Conservation (phyloP, 2,113 vertebrate genomes). For the Chascanopsetta lugubris region DNA sequence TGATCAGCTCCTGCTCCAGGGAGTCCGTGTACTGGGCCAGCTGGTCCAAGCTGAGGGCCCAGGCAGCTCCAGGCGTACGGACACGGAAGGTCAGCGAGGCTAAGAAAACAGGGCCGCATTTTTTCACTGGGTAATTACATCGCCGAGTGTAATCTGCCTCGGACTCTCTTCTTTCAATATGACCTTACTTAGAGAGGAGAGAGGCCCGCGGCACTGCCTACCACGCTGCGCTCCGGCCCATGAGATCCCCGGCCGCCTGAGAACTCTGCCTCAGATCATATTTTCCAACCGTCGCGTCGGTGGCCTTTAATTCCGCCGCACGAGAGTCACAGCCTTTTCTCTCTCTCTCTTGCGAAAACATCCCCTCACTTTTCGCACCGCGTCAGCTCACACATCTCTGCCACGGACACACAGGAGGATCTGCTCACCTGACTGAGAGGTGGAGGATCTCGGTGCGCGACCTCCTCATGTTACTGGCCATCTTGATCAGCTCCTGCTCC, state of each 20-base stretch:
- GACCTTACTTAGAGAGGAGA: conserved; percentile 29
- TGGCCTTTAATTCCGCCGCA: conserved; percentile 8
- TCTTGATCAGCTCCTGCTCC: conserved; percentile 84
- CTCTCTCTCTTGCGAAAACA: not conserved
- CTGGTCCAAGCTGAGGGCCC: conserved; percentile 49
- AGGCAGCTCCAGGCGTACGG: not conserved
- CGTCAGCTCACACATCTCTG: not conserved
- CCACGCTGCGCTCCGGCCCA: conserved; percentile 32
- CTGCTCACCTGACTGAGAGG: conserved; percentile 85
- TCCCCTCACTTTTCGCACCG: conserved; percentile 2
- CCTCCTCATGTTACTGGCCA: conserved; percentile 85
- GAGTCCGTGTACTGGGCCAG: conserved; percentile 85
- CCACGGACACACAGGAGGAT: conserved; percentile 13
- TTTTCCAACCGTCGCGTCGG: conserved; percentile 20
- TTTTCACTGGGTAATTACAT: not conserved
- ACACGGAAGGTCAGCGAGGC: not conserved
- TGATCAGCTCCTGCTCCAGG: conserved; percentile 85
- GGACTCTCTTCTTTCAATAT: not conserved
- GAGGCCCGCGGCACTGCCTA: conserved; percentile 15
- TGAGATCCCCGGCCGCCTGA: conserved; percentile 23
- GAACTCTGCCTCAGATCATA: not conserved
- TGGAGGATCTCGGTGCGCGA: conserved; percentile 85
- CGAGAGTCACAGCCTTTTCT: conserved; percentile 1
- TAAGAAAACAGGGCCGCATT: not conserved
- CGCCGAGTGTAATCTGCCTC: not conserved